Base-by-base conservation (phyloP, 2,888 invertebrate genomes). In the Diloba caeruleocephala region DNA sequence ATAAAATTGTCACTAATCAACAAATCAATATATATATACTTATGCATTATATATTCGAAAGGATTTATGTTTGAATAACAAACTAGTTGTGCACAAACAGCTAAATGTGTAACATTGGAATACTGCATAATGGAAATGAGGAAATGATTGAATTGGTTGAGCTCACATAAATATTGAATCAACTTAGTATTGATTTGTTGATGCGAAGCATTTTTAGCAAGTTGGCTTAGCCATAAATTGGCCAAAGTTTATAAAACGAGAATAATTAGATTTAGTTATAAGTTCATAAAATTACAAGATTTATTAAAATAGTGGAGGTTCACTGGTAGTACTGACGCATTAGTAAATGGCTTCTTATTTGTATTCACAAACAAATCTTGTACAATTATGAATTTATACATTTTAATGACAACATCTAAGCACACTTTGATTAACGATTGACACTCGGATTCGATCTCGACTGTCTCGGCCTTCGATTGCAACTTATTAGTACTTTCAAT, bases 401-500 rank as follows among this genome's bases (percentile, higher is more conserved):
- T 61, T 55, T 50, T 52, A 69, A 63, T 55, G 55, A 81, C 73
- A 78, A 72, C 71, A 74, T 67, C 73, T 68, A 79, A 75, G 65
- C 66, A 75, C 62, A 60, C 63, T 61, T 69, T 62, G 61, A 56
- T 58, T 62, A 55, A 61, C 51, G 49, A 64, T 53, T 45, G 55
- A 61, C 59, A 65, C 45, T 65, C 77, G 75, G 71, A 74, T 78
- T 82, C 79, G 76, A 80, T 79, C 69, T 70, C 60, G 69, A 72
- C n/a, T n/a, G n/a, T n/a, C n/a, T 68, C 80, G 79, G 79, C 78
- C 81, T 66, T 76, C 74, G 77, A 73, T 69, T 73, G 74, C 74
- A 77, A 78, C 74, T 72, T 76, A 79, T 79, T 87, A 88, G 87
- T 87, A 88, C 85, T 85, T 84, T 82, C 57, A 80, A 80, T 81